Evolutionary conservation across 1,140 invertebrate genomes (phyloP), one percentile per base, ranked within the genome.

Genomic region (Sinella curviseta): DNA sequence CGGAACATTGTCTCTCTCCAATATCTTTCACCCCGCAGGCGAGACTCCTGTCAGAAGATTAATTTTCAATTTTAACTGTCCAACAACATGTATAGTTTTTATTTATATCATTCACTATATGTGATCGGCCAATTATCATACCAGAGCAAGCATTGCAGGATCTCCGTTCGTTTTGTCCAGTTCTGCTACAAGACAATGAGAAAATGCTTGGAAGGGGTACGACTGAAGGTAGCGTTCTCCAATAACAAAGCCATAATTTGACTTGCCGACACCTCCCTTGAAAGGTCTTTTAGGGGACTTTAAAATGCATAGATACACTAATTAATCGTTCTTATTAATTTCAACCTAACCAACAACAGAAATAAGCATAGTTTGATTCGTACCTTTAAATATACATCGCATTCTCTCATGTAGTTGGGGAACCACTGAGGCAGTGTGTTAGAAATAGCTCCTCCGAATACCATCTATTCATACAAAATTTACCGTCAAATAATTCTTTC

Each of bases 1-100:
- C 65, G 2, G 31, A 12, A 70, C 65, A 70, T 70, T 12, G 65
- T 70, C 31, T 70, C 65, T 30, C 65, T 70, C 65, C 65, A 70
- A 24, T 70, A 70, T 33, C 65, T 30, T 33, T 70, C 65, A 31
- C 65, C 65, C 24, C n/a, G 30, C 14, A 70, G 24, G 31, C 65
- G 65, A 16, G 65, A 31, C 31, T 70, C 65, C 65, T 70, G 24
- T 31, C 8, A 33, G 12, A 33, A 70, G 39, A 20, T 48, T 48
- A 48, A 48, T 48, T n/a, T n/a, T 48, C 39, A 48, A 48, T 20
- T 48, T 20, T 12, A 20, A 12, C 8, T 20, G 39, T 48, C 8
- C 8, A 48, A 48, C 39, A 20, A 48, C 8, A 48, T 48, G 39
- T 20, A 48, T 48, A 48, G 8, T 8, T 4, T 31, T 70, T 70